Evolutionary conservation across 2,888 invertebrate species (phyloP), one percentile per base, ranked within the genome.

Genomic region (Lottia gigantea): DNA sequence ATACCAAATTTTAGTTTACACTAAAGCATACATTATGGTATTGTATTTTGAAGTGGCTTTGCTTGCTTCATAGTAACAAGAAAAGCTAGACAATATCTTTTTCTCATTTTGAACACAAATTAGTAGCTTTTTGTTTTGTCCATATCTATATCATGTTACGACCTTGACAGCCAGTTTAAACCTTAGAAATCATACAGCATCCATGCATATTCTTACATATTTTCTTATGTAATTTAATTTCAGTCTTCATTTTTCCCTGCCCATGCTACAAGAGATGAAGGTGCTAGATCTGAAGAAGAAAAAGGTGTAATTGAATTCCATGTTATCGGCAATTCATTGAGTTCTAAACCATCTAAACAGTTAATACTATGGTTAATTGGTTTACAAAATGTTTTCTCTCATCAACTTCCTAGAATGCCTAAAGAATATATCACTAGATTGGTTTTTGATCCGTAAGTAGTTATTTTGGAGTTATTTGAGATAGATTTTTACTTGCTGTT

Each of bases 401-500:
- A 95, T 84, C 98, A 98, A 86, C 90, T 99, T 73, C 97, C 98
- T 0, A 92, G 95, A 86, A 99, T 99, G 98, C 98, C 98, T 0
- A 95, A 95, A 78, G 97, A 97, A 88, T 98, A 98, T 87, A 97
- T 98, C 80, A 96, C 96, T 0, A 93, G 98, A 80, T 90, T 98
- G 66, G 94, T 98, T 0, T 98, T 98, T 88, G 98, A 98, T 78
- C 86, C 88, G 84, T 88, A 78, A 83, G 88, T 86, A 40, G 11
- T 8, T 8, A 40, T 8, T 40, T 40, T 40, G 8, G 11, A 40
- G 8, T 40, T 40, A 40, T 31, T 31, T 31, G 3, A 31, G 31
- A 31, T 31, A 31, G 31, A 31, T 31, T 31, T 31, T 31, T 31
- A 31, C 31, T 31, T 31, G 31, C 6, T 31, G n/a, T n/a, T n/a